Conservation (phyloP, 2,797 vertebrate genomes). For the Cyclopterus lumpus region DNA sequence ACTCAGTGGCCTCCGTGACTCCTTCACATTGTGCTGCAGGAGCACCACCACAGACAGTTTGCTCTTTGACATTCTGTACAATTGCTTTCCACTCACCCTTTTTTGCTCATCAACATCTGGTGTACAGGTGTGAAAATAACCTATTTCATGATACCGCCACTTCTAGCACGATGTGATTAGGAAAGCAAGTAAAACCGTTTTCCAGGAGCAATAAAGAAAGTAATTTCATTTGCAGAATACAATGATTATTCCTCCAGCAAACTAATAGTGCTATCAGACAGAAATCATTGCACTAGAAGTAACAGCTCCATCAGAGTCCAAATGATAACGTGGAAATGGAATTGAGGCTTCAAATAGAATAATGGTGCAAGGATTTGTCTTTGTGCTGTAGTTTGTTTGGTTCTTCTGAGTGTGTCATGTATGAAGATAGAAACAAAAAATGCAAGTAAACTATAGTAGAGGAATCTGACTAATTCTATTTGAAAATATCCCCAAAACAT, state of each 20-base stretch:
- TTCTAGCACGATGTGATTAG: constrained; percentile 62
- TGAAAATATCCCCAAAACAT: constrained; percentile 4
- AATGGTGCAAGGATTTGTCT: constrained; percentile 58
- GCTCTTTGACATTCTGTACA: constrained; percentile 57
- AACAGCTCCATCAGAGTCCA: constrained; percentile 63
- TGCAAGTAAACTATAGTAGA: neutral
- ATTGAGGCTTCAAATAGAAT: constrained; percentile 61
- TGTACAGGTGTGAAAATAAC: constrained; percentile 64
- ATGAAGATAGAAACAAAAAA: constrained; percentile 30
- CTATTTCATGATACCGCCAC: constrained; percentile 43
- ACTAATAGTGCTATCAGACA: constrained; percentile 76
- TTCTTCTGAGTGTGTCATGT: constrained; percentile 21
- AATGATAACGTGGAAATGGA: constrained; percentile 64
- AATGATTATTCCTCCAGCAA: constrained; percentile 66
- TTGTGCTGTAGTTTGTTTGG: constrained; percentile 42
- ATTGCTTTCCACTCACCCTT: constrained; percentile 57
- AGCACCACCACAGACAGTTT: constrained; percentile 33
- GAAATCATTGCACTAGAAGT: constrained; percentile 70
- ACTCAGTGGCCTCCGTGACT: constrained; percentile 42
- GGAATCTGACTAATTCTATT: constrained; percentile 10
- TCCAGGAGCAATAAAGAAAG: constrained; percentile 69
- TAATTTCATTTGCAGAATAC: constrained; percentile 71
- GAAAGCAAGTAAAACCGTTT: constrained; percentile 67
- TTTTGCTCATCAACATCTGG: constrained; percentile 50
- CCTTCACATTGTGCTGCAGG: constrained; percentile 33